These are phyloP conservation scores for Lagria hirta DNA, from an alignment of 2,888 invertebrate species.

Conservation along the genomic window DNA sequence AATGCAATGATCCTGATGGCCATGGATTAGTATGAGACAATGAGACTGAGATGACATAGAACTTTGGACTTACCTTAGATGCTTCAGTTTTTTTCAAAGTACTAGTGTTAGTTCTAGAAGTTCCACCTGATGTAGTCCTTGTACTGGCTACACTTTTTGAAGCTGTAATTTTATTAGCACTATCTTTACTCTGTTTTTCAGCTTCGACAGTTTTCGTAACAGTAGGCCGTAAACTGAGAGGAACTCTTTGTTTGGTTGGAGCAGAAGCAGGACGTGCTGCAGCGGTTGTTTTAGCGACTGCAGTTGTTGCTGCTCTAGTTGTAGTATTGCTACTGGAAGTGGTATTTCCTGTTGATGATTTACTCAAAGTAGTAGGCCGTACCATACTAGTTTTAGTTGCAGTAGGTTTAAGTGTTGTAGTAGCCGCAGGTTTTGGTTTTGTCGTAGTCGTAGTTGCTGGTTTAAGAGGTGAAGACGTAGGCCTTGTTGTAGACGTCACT, in stretches of 20 bases:
- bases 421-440: constrained; percentile 17
- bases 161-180: constrained; percentile 64
- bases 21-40: too few relatives aligned
- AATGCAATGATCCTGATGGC: too few relatives aligned
- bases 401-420: neutral
- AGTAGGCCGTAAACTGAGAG: constrained; percentile 39
- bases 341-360: neutral
- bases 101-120: constrained; percentile 35
- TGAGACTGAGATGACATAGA: too few relatives aligned
- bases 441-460: constrained; percentile 37
- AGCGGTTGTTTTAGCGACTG: constrained; percentile 33
- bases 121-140: constrained; percentile 32
- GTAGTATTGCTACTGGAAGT: constrained; percentile 23
- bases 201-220: constrained; percentile 43
- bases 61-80: constrained; percentile 40
- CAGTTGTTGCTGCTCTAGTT: constrained; percentile 28
- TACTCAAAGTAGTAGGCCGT: neutral
- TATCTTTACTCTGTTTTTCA: constrained; percentile 68
- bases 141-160: constrained; percentile 42
- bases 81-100: constrained; percentile 43
- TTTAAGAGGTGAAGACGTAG: constrained; percentile 31
- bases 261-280: constrained; percentile 33
- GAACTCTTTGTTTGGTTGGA: constrained; percentile 37
- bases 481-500: too few relatives aligned
- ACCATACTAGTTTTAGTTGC: neutral